Base-by-base conservation (phyloP, 2,888 invertebrate species). In the Apocheima hispidaria region DNA sequence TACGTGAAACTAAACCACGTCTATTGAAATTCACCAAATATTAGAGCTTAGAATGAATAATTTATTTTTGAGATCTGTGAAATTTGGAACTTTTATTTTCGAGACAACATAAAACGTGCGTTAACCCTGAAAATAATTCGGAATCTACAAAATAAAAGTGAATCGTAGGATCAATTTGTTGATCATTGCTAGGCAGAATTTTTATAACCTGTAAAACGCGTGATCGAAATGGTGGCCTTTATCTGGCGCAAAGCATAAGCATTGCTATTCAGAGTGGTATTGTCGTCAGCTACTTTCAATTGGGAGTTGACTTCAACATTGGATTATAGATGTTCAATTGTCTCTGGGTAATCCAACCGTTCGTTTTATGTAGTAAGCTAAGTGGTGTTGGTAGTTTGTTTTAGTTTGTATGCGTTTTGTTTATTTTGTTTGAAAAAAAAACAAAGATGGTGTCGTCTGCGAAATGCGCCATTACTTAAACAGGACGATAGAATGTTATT, bases 1-100 rank as follows among this genome's bases (percentile, higher is more conserved):
- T 51, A 70, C 51, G 63, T 70, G 60, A 70, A 74, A 74, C 72
- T 74, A 70, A 74, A 69, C 69, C 46, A 23, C 36, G 48, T 61
- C 49, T 63, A 69, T 69, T 65, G 63, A 63, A 52, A 56, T 41
- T 52, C 28, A 18, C 41, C 48, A 52, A 52, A 61, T 46, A 40
- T 50, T 38, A 52, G 30, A 28, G 43, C 36, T 54, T 23, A 26
- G 35, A 16, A 38, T 49, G 10, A 44, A 43, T 44, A 40, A 50
- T 57, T 43, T 48, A 44, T 51, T 36, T 20, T 35, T 12, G 18
- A 50, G 48, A 26, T 20, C 49, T 35, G 36, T 30, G 43, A 38
- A 50, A 41, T 30, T 20, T 5, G 30, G 30, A 41, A 26, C 28
- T 56, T 41, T 57, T 57, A 52, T 61, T 40, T 51, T 40, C 6